These are phyloP conservation scores for Esox masquinongy DNA, from an alignment of 2,797 vertebrate species.

Conservation along the genomic window DNA sequence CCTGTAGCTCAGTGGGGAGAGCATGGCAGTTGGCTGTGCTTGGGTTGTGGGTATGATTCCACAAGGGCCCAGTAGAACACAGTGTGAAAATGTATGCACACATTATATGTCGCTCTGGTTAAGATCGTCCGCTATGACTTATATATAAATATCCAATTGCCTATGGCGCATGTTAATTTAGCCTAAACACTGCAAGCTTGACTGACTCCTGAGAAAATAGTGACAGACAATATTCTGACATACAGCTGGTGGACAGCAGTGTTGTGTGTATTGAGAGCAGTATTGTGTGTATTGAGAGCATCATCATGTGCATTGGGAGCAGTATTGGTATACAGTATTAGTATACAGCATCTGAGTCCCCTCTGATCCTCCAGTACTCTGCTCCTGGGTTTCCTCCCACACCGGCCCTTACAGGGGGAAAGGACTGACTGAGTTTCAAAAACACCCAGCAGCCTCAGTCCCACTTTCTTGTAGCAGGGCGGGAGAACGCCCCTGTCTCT, in stretches of 20 bases:
- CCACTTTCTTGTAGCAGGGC: constrained; percentile 42
- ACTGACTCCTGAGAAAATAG: neutral
- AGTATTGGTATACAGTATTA: neutral
- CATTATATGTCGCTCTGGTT: no score
- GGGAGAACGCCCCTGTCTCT: constrained; percentile 54
- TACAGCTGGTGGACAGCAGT: neutral
- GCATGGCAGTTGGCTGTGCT: no score
- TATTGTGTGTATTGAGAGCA: no score
- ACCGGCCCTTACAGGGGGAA: constrained; percentile 32
- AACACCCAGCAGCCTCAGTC: constrained; percentile 22
- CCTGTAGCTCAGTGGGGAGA: no score
- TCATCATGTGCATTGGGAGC: neutral
- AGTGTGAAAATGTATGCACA: no score
- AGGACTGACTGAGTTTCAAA: constrained; percentile 59
- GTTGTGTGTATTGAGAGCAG: no score
- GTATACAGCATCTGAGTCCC: neutral
- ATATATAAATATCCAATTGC: no score
- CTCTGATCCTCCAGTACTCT: constrained; percentile 32
- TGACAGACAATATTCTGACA: neutral
- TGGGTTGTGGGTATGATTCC: no score
- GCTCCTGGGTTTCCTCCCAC: constrained; percentile 57
- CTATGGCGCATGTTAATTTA: neutral
- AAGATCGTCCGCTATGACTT: no score
- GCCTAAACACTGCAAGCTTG: neutral
- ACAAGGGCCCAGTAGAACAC: no score